Evolutionary conservation across 2,888 invertebrate genomes (phyloP), one percentile per base, ranked within the genome.

Genomic region (Euproctis similis): DNA sequence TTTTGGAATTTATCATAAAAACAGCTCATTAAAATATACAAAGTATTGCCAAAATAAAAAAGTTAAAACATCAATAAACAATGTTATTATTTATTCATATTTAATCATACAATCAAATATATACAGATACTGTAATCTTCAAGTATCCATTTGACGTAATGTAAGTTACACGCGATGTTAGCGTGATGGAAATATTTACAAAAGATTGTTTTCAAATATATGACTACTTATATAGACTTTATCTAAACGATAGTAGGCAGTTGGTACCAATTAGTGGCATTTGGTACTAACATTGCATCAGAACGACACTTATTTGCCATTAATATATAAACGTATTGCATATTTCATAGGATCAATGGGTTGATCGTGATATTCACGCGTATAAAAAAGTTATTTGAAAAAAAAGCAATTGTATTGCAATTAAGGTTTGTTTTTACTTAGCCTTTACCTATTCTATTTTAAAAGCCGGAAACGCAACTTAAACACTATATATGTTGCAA

Each of bases 281-380:
- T 27, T 30, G 34, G 27, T 8, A 30, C 27, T 34, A 26, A 13
- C 14, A 29, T 34, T 34, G 34, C 34, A 34, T 34, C 34, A 34
- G 8, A 12, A 8, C 12, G 11, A 10, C 21, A 21, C 21, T 21
- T 21, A 5, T 21, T 21, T 9, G 21, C 21, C 10, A 14, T 14
- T 14, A 14, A 14, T 14, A 14, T 4, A 4, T 14, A 14, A 14
- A 14, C 4, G 14, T 14, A n/a, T n/a, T n/a, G n/a, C n/a, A n/a
- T n/a, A n/a, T n/a, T n/a, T n/a, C n/a, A n/a, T n/a, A n/a, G n/a
- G n/a, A n/a, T n/a, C n/a, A n/a, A n/a, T n/a, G n/a, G n/a, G n/a
- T n/a, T n/a, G n/a, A n/a, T n/a, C n/a, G n/a, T n/a, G n/a, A n/a
- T n/a, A n/a, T n/a, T n/a, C n/a, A n/a, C n/a, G n/a, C n/a, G n/a